phyloP scores from a whole-genome alignment of 2,797 vertebrate genomes.

The Sciurus carolinensis region DNA sequence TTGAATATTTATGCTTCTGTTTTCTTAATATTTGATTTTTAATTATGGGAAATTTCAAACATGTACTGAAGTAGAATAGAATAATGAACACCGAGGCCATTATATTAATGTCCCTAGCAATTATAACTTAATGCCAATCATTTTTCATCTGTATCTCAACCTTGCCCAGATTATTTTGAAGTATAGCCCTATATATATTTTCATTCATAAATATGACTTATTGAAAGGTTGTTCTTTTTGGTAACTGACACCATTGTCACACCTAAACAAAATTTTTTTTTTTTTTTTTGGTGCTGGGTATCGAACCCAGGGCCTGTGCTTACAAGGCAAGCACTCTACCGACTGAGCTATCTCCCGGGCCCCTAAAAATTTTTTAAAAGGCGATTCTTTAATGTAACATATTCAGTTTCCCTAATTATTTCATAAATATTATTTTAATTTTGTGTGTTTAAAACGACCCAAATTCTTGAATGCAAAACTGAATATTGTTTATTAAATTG shows the following conservation, averaged over 20 bases:
- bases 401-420: not conserved
- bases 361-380: not conserved
- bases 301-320: too few relatives aligned
- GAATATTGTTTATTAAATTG: not conserved
- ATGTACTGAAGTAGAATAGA: not conserved
- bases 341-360: too few relatives aligned
- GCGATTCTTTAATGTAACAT: not conserved
- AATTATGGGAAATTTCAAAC: not conserved
- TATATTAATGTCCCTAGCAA: not conserved
- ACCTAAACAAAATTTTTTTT: not conserved
- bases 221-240: not conserved
- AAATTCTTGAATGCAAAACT: not conserved
- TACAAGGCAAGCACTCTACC: too few relatives aligned
- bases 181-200: not conserved
- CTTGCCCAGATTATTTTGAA: constrained; percentile 13
- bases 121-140: not conserved
- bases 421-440: not conserved
- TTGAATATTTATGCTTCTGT: not conserved
- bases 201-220: not conserved
- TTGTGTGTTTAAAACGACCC: not conserved
- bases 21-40: constrained; percentile 19
- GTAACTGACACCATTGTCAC: not conserved
- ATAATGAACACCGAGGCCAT: not conserved
- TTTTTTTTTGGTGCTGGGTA: too few relatives aligned
- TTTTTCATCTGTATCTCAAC: not conserved